phyloP scores from a whole-genome alignment of 2,113 vertebrate species.

The Meleagris gallopavo region DNA sequence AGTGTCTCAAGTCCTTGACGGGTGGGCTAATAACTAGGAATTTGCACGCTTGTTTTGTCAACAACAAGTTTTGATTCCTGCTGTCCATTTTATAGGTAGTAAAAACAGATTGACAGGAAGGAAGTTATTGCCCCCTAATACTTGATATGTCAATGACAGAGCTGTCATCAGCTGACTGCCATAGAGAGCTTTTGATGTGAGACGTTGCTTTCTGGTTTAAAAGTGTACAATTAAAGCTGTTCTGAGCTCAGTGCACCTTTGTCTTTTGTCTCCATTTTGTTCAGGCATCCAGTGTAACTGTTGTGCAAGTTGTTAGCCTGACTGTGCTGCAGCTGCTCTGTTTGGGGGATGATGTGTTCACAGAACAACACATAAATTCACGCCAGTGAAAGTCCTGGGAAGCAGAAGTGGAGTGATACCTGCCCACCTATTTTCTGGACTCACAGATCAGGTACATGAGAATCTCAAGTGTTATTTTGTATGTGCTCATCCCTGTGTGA shows the following conservation, averaged over 20 bases:
- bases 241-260: background rate
- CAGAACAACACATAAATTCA: background rate
- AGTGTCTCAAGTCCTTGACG: background rate
- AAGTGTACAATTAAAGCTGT: background rate
- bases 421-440: background rate
- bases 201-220: background rate
- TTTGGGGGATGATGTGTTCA: background rate
- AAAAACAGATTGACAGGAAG: background rate
- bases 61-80: background rate
- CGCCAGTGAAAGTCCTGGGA: background rate
- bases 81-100: background rate
- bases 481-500: background rate
- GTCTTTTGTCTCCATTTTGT: background rate
- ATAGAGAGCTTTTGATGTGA: background rate
- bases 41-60: accelerated
- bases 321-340: background rate
- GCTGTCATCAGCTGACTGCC: background rate
- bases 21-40: background rate
- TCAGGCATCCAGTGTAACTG: background rate
- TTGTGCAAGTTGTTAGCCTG: background rate
- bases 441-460: background rate
- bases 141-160: background rate
- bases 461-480: background rate
- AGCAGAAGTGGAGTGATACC: background rate
- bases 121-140: background rate